Evolutionary conservation across 2,888 invertebrate species (phyloP).

Genomic region (Drosophila nigricruria): DNA sequence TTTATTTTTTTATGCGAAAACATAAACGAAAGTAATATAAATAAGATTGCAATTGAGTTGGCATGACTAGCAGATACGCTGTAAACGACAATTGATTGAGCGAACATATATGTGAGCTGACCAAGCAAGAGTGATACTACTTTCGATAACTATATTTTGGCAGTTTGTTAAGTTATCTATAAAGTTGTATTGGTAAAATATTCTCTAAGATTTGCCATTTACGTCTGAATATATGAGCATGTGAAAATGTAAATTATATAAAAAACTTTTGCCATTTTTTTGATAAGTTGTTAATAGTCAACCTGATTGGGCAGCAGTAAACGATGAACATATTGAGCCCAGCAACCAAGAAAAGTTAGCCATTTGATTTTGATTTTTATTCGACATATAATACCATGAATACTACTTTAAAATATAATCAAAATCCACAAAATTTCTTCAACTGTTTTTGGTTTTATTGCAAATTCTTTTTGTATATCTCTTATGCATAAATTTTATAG

Average conservation of each 20-base stretch:
- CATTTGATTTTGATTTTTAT: background rate
- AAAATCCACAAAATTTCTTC: background rate
- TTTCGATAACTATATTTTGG: background rate
- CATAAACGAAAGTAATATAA: constrained; percentile 48
- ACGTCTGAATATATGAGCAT: background rate
- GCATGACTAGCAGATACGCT: background rate
- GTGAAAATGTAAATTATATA: background rate
- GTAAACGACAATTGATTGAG: accelerated
- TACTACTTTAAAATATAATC: background rate
- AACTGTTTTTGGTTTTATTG: background rate
- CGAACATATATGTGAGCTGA: background rate
- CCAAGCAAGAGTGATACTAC: background rate
- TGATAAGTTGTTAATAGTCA: background rate
- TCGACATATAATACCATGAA: background rate
- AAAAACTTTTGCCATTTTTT: background rate
- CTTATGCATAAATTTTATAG: background rate
- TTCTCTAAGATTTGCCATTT: background rate
- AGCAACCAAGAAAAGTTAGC: background rate
- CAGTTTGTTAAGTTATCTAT: no score
- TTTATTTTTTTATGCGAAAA: constrained; percentile 54
- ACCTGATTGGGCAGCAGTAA: no score
- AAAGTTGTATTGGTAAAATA: background rate
- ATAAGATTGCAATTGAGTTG: background rate
- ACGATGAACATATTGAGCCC: background rate
- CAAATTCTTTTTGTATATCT: background rate